These are phyloP conservation scores for Amorpha juglandis DNA, from an alignment of 2,888 invertebrate genomes.

Conservation along the genomic window DNA sequence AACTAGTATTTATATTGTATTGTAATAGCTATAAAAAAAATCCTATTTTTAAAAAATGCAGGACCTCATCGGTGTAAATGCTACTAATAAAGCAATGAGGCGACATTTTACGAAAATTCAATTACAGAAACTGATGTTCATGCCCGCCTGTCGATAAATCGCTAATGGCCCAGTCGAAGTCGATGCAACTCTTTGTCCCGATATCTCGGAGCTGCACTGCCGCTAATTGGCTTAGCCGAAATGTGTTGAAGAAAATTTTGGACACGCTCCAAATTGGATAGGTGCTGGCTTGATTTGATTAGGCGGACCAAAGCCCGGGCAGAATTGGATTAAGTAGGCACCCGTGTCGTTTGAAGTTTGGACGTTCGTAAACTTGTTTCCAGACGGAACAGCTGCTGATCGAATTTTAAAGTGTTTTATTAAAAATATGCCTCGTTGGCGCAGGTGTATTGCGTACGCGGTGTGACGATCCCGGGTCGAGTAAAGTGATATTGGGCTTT, in stretches of 20 bases:
- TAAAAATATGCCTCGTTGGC: not conserved
- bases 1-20: too few species aligned
- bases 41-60: too few species aligned
- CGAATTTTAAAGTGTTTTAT: conserved; percentile 18
- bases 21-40: too few species aligned
- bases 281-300: conserved; percentile 49
- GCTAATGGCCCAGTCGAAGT: not conserved
- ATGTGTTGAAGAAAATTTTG: conserved; percentile 38
- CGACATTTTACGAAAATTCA: too few species aligned
- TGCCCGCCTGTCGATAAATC: not conserved
- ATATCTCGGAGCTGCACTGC: conserved; percentile 23
- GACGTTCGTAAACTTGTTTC: conserved; percentile 28
- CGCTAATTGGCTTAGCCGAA: conserved; percentile 26
- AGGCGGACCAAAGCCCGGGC: conserved; percentile 46
- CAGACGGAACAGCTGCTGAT: not conserved
- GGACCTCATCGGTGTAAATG: too few species aligned
- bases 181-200: conserved; percentile 13
- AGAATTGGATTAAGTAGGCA: conserved; percentile 55
- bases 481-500: too few species aligned
- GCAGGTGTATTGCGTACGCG: too few species aligned
- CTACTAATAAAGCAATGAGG: too few species aligned
- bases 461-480: too few species aligned
- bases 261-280: conserved; percentile 41
- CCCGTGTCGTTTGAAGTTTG: conserved; percentile 28
- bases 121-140: too few species aligned